A percentile compares a stretch with the other conserved stretches of the same genome.
Conservation (phyloP, 1,140 invertebrate genomes). For the Bombus pascuorum region DNA sequence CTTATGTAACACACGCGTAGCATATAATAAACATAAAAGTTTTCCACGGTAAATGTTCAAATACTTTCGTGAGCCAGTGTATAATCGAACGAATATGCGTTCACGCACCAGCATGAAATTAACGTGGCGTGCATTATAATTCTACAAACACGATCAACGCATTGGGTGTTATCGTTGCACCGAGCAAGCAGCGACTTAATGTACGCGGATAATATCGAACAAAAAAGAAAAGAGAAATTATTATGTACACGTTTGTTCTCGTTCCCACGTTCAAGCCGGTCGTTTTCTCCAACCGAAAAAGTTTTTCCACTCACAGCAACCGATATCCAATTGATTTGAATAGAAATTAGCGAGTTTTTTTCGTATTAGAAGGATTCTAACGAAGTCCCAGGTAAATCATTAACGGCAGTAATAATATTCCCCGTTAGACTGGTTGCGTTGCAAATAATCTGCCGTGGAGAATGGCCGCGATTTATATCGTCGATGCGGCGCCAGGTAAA, state of each 20-base stretch:
- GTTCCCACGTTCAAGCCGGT: background rate
- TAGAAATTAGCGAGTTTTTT: background rate
- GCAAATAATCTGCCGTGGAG: constrained; percentile 48
- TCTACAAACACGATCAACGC: background rate
- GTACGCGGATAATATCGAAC: background rate
- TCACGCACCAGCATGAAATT: background rate
- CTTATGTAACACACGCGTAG: background rate
- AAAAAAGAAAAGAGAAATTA: background rate
- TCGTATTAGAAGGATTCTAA: background rate
- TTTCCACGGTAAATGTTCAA: background rate
- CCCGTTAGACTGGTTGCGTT: background rate
- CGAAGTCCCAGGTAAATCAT: constrained; percentile 19
- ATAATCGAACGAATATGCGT: background rate
- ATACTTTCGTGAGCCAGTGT: background rate
- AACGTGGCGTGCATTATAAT: background rate
- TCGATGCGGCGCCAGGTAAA: constrained; percentile 31
- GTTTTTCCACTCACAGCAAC: background rate
- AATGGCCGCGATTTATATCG: constrained; percentile 46
- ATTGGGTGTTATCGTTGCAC: background rate
- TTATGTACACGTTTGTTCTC: background rate
- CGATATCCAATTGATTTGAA: background rate
- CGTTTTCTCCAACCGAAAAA: background rate
- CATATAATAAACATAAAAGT: too few species aligned
- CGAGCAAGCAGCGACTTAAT: background rate
- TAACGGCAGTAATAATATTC: constrained; percentile 12